Base-by-base conservation (phyloP, 2,888 invertebrate genomes). In the Dasypolia templi region DNA sequence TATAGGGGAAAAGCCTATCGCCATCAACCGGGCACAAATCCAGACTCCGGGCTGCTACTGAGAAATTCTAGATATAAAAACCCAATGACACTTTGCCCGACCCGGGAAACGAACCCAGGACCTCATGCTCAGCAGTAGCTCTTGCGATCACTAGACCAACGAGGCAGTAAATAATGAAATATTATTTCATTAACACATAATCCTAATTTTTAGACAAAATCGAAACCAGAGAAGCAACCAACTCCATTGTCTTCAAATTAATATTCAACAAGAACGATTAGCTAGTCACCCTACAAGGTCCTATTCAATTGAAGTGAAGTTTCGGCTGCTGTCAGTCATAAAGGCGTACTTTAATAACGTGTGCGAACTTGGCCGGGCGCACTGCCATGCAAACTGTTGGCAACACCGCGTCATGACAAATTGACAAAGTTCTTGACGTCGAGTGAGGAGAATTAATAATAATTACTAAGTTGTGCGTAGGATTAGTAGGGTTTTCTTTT, bases 291-390 rank as follows among this genome's bases (percentile, higher is more conserved):
- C 46, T n/a, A 39, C 17, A 26, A 46, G 79, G 81, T 81, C 80
- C 61, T 42, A 35, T 76, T 68, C 68, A 76, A 85, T 87, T 84
- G 86, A 81, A 75, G 75, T 74, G 79, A 87, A 87, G 81, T 88
- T 87, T 82, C 64, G 72, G 72, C 73, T 6, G 51, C 71, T 74
- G 82, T 78, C 81, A 82, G n/a, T 79, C 79, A 70, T 53, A 22
- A 17, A 14, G 58, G 19, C 42, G 42, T 76, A 79, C 61, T 79
- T 83, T 82, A 83, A 83, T 82, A 79, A 74, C 69, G 51, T 72
- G 59, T 67, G 71, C 63, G 67, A 79, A 81, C 77, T 77, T 83
- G 65, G 77, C 69, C 32, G 58, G 39, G 49, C 66, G n/a, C 67
- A 72, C 72, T 63, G 58, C 62, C 70, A 62, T 63, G 49, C 66